Base-by-base conservation (phyloP, 1,140 invertebrate species). In the Steinernema khuongi region DNA sequence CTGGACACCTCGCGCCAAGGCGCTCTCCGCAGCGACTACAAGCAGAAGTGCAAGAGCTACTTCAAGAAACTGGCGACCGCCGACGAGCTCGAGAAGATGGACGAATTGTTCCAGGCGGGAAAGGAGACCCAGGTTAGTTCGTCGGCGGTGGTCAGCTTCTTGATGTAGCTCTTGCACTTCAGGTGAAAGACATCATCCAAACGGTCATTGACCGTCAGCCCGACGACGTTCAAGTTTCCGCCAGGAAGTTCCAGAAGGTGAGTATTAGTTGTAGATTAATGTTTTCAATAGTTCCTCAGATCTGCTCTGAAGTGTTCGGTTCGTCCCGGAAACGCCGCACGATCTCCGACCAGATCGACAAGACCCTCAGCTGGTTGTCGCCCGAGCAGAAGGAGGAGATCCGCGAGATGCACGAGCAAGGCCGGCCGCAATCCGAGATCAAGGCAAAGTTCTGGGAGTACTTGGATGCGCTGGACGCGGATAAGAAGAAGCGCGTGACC, bases 371-470 rank as follows among this genome's bases (percentile, higher is more conserved):
- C 11, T 69, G 68, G 68, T 28, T 69, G 11, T 30, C 11, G 14
- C 11, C 31, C 31, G 68, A 69, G 41, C 68, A 69, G 28, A 69
- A 69, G 68, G 26, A 36, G 7, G 28, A 31, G 19, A 69, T 69
- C 26, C 28, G 30, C 4, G 26, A 32, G 68, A 32, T 69, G 68
- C 31, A 69, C 31, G 68, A 69, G 41, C 31, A 50, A 19, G 7
- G 26, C 28, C 31, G 31, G 14, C 31, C 31, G 14, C 2, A 14
- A 14, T 14, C 7, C 7, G 41, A 32, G 68, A 32, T 69, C 31
- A 69, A 69, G 26, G 19, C 4, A 22, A 69, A 69, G 22, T 32
- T 69, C 68, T 69, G 68, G 68, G 68, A 69, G 68, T 69, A 69
- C 19, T 22, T 60, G 7, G 7, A 60, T 4, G 50, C 50, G 4